Conservation (phyloP, 2,797 vertebrate species). For the Silurus lanzhouensis region DNA sequence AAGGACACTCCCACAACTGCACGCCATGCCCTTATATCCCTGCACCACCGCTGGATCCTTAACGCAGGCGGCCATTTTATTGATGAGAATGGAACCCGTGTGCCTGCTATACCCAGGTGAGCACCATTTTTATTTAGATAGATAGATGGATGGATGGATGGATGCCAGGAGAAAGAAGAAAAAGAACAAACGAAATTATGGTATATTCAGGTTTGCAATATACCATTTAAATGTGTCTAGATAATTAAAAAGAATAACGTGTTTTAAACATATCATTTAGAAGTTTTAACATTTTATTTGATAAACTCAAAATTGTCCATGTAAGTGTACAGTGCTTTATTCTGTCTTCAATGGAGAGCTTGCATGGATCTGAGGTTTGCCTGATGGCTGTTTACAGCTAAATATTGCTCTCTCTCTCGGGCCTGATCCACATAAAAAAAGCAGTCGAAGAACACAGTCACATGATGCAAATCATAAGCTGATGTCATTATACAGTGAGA, state of each 20-base stretch:
- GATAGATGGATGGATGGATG: too few relatives aligned
- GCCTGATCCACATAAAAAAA: neutral
- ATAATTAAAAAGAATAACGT: neutral
- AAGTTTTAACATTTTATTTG: neutral
- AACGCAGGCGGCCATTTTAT: constrained; percentile 93
- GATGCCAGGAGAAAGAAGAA: too few relatives aligned
- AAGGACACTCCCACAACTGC: constrained; percentile 97
- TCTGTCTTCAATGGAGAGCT: neutral
- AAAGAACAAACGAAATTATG: too few relatives aligned
- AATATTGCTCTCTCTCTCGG: neutral
- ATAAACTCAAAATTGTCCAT: neutral
- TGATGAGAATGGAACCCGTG: constrained; percentile 87
- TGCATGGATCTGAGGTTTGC: neutral
- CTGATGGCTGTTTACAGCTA: neutral
- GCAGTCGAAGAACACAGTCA: neutral
- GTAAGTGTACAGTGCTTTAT: neutral
- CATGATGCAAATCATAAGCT: neutral
- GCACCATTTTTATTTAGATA: neutral
- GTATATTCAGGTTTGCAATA: neutral
- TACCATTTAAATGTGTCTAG: neutral
- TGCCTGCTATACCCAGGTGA: constrained; percentile 94
- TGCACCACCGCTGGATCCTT: constrained; percentile 97
- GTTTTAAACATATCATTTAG: neutral
- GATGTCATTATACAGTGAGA: neutral
- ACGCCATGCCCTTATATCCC: constrained; percentile 87